Evolutionary conservation across 2,888 invertebrate species (phyloP).

Genomic region (Eurytoma adleriae): DNA sequence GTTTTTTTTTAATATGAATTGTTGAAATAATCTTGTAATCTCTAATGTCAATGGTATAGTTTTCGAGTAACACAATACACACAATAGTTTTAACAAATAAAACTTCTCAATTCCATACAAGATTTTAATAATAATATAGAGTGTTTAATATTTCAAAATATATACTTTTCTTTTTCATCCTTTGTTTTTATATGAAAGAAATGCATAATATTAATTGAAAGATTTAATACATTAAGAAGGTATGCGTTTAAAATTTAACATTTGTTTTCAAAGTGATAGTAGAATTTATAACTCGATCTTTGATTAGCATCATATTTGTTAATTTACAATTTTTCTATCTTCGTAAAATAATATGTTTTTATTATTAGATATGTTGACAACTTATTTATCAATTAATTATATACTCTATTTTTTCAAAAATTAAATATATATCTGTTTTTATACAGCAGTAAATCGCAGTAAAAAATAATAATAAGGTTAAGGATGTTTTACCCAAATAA

Average conservation of each 20-base stretch:
- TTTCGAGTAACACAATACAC: too few relatives aligned
- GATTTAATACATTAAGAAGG: too few relatives aligned
- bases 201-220: too few relatives aligned
- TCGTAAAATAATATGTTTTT: constrained; percentile 15
- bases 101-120: neutral
- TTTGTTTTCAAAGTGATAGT: neutral
- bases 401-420: constrained; percentile 4
- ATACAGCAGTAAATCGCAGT: too few relatives aligned
- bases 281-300: constrained; percentile 1
- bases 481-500: too few relatives aligned
- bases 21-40: too few relatives aligned
- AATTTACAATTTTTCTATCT: neutral
- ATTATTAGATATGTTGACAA: constrained; percentile 5
- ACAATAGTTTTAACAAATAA: constrained; percentile 16
- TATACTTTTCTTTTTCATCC: constrained; percentile 5
- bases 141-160: constrained; percentile 18
- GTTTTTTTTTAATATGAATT: neutral
- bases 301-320: constrained; percentile 9
- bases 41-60: too few relatives aligned
- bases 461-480: too few relatives aligned
- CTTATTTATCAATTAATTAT: constrained; percentile 2
- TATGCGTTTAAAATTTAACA: too few relatives aligned
- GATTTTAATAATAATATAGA: neutral
- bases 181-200: constrained; percentile 4
- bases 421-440: neutral